Conservation (phyloP, 2,797 vertebrate genomes). For the Clarias laeviceps region DNA sequence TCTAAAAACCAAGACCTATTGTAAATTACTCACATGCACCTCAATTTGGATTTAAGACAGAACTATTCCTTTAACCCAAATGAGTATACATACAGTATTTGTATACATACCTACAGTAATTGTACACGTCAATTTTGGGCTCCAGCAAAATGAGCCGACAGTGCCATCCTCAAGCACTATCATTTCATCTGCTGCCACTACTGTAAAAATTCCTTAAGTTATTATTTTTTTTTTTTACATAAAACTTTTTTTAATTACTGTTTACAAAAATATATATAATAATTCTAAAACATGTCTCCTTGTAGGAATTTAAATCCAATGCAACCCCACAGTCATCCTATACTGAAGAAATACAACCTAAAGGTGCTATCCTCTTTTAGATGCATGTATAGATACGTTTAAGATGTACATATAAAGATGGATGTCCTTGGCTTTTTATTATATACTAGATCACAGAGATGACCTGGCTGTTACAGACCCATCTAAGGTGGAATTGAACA, state of each 20-base stretch:
- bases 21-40: too few species aligned
- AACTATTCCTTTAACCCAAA: not conserved
- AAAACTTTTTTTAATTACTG: too few species aligned
- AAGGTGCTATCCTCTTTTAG: not conserved
- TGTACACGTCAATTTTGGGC: not conserved
- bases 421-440: not conserved
- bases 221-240: too few species aligned
- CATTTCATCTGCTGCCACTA: conserved; percentile 26
- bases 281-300: not conserved
- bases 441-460: not conserved
- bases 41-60: too few species aligned
- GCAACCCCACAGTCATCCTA: conserved; percentile 39
- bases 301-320: conserved; percentile 56
- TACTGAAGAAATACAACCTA: conserved; percentile 54
- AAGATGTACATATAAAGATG: too few species aligned
- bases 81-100: too few species aligned
- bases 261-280: not conserved
- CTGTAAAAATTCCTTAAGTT: conserved; percentile 33
- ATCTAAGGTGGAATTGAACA: not conserved
- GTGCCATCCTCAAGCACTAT: conserved; percentile 11
- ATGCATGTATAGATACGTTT: not conserved
- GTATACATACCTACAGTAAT: not conserved
- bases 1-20: too few species aligned
- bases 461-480: not conserved
- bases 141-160: conserved; percentile 12